Evolutionary conservation across 2,888 invertebrate genomes (phyloP), one percentile per base, ranked within the genome.

Genomic region (Callimorpha dominula): DNA sequence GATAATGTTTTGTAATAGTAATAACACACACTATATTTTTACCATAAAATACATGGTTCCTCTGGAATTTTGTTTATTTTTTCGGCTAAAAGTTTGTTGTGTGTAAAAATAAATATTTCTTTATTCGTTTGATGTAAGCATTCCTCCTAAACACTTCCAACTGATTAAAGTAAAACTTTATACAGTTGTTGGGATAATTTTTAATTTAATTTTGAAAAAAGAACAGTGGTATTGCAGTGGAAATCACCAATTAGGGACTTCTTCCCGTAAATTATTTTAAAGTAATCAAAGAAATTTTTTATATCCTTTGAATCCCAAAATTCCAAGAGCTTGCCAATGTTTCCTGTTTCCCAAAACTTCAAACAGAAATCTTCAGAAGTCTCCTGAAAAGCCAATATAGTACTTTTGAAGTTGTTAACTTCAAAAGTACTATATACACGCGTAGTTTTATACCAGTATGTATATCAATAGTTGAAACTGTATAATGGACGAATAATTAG

Each of bases 401-500:
- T 1, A 1, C 31, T 31, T 31, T 31, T 31, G 2, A 31, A 31
- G 31, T 31, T n/a, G n/a, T n/a, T n/a, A n/a, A n/a, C n/a, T n/a
- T n/a, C n/a, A n/a, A n/a, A n/a, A n/a, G n/a, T n/a, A n/a, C n/a
- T n/a, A n/a, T n/a, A n/a, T n/a, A n/a, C 8, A n/a, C n/a, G 7
- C 6, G 17, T 8, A 52, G 7, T 7, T 54, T 54, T 54, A n/a
- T 54, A n/a, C n/a, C n/a, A n/a, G n/a, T n/a, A n/a, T 52, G 17
- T 14, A 52, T 52, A n/a, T 12, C 8, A 20, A 20, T 54, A 54
- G n/a, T n/a, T 20, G 57, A 20, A 65, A 65, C 52, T 65, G 66
- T 72, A 83, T 67, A 77, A 76, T 70, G 76, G 72, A 75, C 74
- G 78, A 78, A 81, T 84, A 79, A 78, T 72, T 68, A 72, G 52